Percentiles rank a stretch among this genome's conserved stretches.
These are phyloP conservation scores for Cyprinodon diabolis DNA, from an alignment of 2,797 vertebrate species.

Conservation along the genomic window DNA sequence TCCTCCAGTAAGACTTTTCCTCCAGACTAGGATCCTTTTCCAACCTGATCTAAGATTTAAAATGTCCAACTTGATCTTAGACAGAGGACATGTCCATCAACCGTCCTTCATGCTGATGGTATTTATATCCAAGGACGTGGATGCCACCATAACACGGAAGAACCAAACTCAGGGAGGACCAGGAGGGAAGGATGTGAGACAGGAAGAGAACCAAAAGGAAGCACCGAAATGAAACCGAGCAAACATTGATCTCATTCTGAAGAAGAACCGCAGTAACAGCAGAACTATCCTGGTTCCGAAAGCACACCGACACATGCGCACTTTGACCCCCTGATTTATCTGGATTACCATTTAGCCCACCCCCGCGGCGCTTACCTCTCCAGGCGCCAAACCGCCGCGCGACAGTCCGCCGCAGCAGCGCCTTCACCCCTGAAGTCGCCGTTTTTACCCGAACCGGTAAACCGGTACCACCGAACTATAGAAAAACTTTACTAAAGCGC, in stretches of 20 bases:
- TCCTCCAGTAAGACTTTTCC: too few species aligned
- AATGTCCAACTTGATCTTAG: too few species aligned
- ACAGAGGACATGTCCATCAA: too few species aligned
- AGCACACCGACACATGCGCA: background rate
- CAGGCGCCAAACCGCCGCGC: constrained; percentile 4
- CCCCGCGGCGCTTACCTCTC: constrained; percentile 38
- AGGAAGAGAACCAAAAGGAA: background rate
- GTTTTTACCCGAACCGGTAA: background rate
- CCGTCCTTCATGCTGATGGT: too few species aligned
- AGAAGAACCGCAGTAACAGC: background rate
- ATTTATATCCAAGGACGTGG: too few species aligned
- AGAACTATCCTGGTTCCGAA: background rate
- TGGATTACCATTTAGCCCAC: background rate
- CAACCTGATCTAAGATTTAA: too few species aligned
- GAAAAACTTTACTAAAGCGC: background rate
- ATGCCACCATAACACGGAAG: too few species aligned
- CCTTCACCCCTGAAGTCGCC: constrained; percentile 49
- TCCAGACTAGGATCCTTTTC: too few species aligned
- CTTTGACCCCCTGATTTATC: background rate
- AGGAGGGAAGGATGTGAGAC: too few species aligned
- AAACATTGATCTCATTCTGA: background rate
- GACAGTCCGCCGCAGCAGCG: constrained; percentile 33
- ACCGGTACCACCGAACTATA: background rate
- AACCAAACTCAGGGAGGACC: too few species aligned
- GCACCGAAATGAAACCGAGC: background rate